Conservation (phyloP, 2,797 vertebrate species). For the Hemitrygon akajei region DNA sequence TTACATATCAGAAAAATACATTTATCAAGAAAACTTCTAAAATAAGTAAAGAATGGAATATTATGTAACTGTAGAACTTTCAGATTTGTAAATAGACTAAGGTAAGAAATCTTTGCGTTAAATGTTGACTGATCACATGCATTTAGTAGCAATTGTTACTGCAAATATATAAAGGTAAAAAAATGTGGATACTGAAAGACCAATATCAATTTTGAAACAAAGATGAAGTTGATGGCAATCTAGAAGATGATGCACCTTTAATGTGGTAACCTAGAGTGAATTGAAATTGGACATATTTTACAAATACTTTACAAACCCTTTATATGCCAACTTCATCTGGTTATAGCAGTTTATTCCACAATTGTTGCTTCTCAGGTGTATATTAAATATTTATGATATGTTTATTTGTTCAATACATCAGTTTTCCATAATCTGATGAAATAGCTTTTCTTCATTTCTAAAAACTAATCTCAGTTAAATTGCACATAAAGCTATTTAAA, state of each 20-base stretch:
- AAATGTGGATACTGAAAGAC: background rate
- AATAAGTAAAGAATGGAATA: constrained; percentile 37
- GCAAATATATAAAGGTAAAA: background rate
- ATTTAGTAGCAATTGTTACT: background rate
- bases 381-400: background rate
- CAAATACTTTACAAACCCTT: background rate
- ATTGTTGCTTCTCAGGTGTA: background rate
- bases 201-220: background rate
- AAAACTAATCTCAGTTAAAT: too few species aligned
- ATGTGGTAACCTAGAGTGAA: background rate
- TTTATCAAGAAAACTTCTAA: constrained; percentile 6
- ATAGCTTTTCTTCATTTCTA: background rate
- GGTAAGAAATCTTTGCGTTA: background rate
- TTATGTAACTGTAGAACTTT: constrained; percentile 38
- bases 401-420: background rate
- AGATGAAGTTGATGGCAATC: background rate
- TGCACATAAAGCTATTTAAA: too few species aligned
- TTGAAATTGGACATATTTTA: background rate
- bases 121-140: background rate
- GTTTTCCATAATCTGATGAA: background rate
- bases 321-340: background rate
- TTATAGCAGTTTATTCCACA: background rate
- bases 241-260: background rate
- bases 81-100: constrained; percentile 38
- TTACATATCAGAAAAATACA: background rate